These are phyloP conservation scores for Gambusia yucatana DNA, from an alignment of 2,797 vertebrate species.

Conservation along the genomic window DNA sequence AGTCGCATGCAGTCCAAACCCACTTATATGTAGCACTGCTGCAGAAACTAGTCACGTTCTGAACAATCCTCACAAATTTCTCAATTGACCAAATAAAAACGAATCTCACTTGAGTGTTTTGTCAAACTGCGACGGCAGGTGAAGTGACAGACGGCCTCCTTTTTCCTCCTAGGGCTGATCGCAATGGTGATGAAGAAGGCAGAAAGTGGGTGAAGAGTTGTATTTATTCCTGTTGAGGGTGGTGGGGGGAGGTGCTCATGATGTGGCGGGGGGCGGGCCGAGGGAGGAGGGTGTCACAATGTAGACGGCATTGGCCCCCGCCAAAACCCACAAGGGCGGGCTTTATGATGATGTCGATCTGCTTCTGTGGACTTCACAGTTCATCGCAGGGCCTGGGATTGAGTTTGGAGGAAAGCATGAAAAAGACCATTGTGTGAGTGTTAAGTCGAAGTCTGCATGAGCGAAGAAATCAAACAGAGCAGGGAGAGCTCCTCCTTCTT, in stretches of 20 bases:
- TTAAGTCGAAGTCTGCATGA: conserved; percentile 5
- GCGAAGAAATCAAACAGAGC: not conserved
- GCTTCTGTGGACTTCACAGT: conserved; percentile 47
- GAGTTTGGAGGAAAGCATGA: not conserved
- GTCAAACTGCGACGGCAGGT: conserved; percentile 29
- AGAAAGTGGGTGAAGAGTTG: not conserved
- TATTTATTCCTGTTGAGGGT: conserved; percentile 66
- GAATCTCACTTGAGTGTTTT: conserved; percentile 63
- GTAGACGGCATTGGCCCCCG: conserved; percentile 65
- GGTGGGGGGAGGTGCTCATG: conserved; percentile 45
- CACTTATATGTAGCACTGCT: not conserved
- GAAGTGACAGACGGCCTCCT: conserved; percentile 4
- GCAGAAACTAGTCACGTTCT: not conserved
- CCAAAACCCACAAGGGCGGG: conserved; percentile 43
- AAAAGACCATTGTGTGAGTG: conserved; percentile 29
- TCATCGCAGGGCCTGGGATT: not conserved
- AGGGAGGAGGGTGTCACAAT: conserved; percentile 62
- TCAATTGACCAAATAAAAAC: not conserved
- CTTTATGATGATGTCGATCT: not conserved
- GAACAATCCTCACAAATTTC: not conserved
- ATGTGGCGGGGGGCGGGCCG: conserved; percentile 62
- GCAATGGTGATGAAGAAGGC: conserved; percentile 48
- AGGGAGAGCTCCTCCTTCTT: not conserved
- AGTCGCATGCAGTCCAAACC: not conserved
- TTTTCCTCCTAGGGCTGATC: not conserved